Evolutionary conservation across 2,888 invertebrate genomes (phyloP), one percentile per base, ranked within the genome.

Genomic region (Drosophila sordidapex): DNA sequence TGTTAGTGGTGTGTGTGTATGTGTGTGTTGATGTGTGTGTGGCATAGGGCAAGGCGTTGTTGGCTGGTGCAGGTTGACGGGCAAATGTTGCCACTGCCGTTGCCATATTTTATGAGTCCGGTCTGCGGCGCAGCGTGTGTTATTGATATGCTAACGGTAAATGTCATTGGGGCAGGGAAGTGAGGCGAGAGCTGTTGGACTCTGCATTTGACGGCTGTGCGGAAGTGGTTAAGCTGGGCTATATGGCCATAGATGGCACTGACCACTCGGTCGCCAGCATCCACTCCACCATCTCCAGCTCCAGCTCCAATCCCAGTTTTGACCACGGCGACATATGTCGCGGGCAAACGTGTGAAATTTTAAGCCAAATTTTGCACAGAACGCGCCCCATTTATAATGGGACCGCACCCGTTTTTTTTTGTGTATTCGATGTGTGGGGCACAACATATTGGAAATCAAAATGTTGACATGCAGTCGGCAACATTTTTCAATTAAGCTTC

Each of bases 101-200:
- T 89, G 88, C 90, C 85, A 89, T 86, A 86, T 86, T 86, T 86
- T 86, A 87, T 88, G 86, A 85, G 81, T 77, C 76, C 81, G 67
- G 80, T 78, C 83, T 68, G 71, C 56, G 79, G 67, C 65, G 75
- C 86, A 74, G 86, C 81, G 76, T 82, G 86, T 89, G 81, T 86
- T 90, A 89, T 89, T 90, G 89, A 89, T 89, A 89, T 89, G 86
- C 90, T 88, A 86, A 90, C 88, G 83, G 84, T 80, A 81, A 88
- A 83, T 82, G 82, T 78, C 76, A 69, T 65, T 71, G 61, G 65
- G 35, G n/a, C n/a, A 33, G 35, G 69, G 58, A 7, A 4, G 27
- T 52, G 35, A 36, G 10, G 49, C 35, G 21, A 46, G 46, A 18
- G 43, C 27, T 49, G 56, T n/a, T 40, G 27, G 54, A 46, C 74